These are phyloP conservation scores for Calyptomena viridis DNA, from an alignment of 2,113 vertebrate genomes.

Conservation along the genomic window DNA sequence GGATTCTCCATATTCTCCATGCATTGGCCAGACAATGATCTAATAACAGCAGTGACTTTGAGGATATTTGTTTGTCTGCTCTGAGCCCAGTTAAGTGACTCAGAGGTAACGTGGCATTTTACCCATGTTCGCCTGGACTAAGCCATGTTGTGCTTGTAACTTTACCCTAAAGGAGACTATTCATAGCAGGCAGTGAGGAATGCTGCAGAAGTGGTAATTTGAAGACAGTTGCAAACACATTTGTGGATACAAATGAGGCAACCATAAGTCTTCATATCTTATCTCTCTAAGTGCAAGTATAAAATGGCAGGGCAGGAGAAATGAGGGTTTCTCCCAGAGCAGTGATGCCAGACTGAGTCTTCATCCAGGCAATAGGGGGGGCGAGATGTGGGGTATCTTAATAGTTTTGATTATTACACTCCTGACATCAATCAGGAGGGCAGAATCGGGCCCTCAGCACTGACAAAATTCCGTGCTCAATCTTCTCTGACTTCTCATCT, in stretches of 20 bases:
- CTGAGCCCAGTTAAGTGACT: slow-evolving; percentile 24
- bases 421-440: neutral
- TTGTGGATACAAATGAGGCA: neutral
- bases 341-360: neutral
- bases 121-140: neutral
- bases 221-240: neutral
- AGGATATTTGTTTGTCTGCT: slow-evolving; percentile 24
- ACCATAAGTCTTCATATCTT: neutral
- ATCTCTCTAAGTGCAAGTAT: neutral
- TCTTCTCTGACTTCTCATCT: slow-evolving; percentile 4
- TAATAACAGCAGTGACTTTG: slow-evolving; percentile 50
- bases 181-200: neutral
- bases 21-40: slow-evolving; percentile 63
- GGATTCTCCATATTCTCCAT: slow-evolving; percentile 22
- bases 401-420: neutral
- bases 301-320: neutral
- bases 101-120: neutral
- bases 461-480: neutral
- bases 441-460: neutral
- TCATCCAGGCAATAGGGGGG: fast-evolving
- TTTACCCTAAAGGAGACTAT: neutral
- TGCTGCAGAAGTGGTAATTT: neutral
- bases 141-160: neutral
- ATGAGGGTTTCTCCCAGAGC: neutral
- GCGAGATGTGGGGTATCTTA: neutral